Conservation (phyloP, 2,113 vertebrate genomes). For the Rousettus leschenaultii region DNA sequence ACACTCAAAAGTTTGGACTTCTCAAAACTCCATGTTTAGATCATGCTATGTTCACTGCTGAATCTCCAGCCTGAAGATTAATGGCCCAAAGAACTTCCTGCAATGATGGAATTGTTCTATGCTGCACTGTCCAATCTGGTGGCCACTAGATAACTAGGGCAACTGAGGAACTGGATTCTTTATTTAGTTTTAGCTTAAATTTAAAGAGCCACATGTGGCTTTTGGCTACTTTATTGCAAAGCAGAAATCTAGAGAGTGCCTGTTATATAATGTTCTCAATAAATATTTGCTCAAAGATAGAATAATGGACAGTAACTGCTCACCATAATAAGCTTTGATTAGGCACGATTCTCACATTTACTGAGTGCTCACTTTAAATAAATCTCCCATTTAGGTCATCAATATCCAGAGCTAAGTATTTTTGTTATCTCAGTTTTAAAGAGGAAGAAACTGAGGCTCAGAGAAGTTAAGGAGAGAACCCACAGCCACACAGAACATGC, state of each 20-base stretch:
- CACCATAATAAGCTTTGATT: neutral
- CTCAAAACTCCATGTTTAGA: neutral
- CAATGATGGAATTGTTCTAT: neutral
- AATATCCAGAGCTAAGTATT: neutral
- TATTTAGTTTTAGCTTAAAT: neutral
- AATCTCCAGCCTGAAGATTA: neutral
- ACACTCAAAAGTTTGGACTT: neutral
- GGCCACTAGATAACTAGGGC: neutral
- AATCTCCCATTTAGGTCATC: neutral
- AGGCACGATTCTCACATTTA: neutral
- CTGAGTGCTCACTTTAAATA: neutral
- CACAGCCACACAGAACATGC: fast-evolving
- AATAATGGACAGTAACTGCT: neutral
- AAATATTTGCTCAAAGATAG: neutral
- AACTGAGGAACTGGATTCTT: neutral
- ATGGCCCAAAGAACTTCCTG: neutral
- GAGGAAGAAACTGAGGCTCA: neutral
- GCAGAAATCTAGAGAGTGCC: neutral
- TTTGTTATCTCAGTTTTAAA: neutral
- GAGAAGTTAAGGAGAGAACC: neutral
- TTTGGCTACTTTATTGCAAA: neutral
- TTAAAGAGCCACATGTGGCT: neutral
- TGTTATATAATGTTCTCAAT: neutral
- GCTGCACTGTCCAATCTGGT: neutral
- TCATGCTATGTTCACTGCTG: neutral